Percentiles rank a stretch among this genome's conserved stretches.
phyloP scores from a whole-genome alignment of 2,797 vertebrate species.

The Poecile montanus region DNA sequence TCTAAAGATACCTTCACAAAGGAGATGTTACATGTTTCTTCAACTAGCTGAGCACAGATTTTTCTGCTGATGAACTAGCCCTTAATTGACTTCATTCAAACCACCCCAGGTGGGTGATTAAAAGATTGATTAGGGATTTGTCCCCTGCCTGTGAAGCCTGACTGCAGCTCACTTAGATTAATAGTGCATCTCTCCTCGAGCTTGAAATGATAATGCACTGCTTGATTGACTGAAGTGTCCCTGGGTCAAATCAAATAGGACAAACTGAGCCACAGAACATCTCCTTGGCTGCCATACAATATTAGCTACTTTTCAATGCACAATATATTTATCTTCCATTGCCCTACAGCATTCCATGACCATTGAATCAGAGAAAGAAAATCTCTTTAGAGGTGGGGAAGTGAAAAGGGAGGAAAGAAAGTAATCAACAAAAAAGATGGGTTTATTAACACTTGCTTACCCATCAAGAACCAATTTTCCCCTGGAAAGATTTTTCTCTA shows the following conservation, averaged over 20 bases:
- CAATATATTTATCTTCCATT: not conserved
- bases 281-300: not conserved
- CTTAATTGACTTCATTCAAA: conserved; percentile 61
- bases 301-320: not conserved
- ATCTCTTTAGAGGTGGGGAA: not conserved
- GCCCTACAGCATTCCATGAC: not conserved
- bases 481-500: not conserved
- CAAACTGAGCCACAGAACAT: not conserved
- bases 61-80: conserved; percentile 41
- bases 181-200: not conserved
- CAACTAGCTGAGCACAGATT: conserved; percentile 8
- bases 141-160: conserved; percentile 33
- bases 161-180: conserved; percentile 29
- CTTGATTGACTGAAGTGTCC: conserved; percentile 30
- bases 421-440: not conserved
- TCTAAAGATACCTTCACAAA: not conserved
- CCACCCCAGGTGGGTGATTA: conserved; percentile 66
- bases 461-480: conserved; percentile 21
- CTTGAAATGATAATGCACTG: conserved; percentile 40
- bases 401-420: not conserved
- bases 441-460: conserved; percentile 34
- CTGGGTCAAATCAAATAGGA: conserved; percentile 27
- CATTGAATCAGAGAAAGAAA: conserved; percentile 15
- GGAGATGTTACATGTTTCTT: not conserved
- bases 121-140: conserved; percentile 63